phyloP scores from a whole-genome alignment of 2,113 vertebrate species.

The Chlamydotis undulata region DNA sequence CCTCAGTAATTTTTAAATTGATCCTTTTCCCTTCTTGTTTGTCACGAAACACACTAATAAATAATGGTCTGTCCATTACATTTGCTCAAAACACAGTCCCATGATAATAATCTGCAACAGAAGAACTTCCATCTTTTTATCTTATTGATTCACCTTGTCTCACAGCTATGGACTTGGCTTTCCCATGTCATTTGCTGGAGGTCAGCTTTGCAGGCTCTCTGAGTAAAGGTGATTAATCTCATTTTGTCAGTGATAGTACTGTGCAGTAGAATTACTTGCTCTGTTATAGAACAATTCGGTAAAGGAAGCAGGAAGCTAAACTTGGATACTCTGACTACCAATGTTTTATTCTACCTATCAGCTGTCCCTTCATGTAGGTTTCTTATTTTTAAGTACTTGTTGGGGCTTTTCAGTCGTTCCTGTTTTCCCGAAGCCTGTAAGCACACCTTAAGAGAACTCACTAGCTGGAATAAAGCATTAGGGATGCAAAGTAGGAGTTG shows the following conservation, averaged over 20 bases:
- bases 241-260: not conserved
- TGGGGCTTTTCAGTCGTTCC: not conserved
- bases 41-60: not conserved
- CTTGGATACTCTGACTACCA: not conserved
- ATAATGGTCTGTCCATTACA: not conserved
- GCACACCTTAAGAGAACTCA: not conserved
- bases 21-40: not conserved
- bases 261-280: not conserved
- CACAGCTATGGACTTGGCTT: not conserved
- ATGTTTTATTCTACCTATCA: not conserved
- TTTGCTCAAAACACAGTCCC: not conserved
- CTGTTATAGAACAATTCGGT: not conserved
- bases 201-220: not conserved
- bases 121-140: not conserved
- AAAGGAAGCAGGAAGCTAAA: not conserved
- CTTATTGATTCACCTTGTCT: not conserved
- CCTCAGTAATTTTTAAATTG: not conserved
- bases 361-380: not conserved
- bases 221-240: not conserved
- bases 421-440: not conserved
- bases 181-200: not conserved
- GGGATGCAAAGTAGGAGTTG: not conserved
- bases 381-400: not conserved
- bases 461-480: not conserved
- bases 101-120: not conserved